A percentile compares a stretch with the other conserved stretches of the same genome.
Conservation (phyloP, 2,797 vertebrate species). For the Avahi laniger region DNA sequence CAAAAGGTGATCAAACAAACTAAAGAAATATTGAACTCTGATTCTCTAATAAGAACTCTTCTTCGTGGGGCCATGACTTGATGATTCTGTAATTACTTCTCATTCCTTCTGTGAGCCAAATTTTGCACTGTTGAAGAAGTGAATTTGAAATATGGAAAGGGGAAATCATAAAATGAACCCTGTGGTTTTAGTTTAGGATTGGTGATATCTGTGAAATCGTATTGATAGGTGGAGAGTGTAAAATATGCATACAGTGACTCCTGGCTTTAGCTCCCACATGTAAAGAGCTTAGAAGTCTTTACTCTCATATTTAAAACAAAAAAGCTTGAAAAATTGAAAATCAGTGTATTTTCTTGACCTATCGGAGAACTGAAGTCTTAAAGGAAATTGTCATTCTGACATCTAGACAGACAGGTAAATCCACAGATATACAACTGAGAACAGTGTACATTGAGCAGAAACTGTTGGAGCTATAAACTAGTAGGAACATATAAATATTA, state of each 20-base stretch:
- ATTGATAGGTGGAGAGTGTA: background rate
- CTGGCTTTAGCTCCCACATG: background rate
- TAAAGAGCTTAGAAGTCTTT: background rate
- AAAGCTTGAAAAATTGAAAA: background rate
- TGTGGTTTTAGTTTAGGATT: background rate
- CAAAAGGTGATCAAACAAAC: background rate
- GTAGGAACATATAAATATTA: no score
- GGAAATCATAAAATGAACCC: background rate
- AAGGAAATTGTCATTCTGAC: background rate
- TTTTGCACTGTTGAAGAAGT: background rate
- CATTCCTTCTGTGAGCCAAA: background rate
- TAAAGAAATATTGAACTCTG: background rate
- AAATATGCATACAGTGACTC: background rate
- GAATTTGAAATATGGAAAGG: background rate
- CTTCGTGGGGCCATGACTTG: background rate
- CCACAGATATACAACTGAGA: no score
- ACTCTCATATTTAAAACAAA: background rate
- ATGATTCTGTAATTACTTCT: background rate
- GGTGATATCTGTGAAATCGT: background rate
- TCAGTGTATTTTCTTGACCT: background rate
- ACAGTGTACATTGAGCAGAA: no score
- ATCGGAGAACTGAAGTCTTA: background rate
- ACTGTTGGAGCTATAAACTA: background rate
- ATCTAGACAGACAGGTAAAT: background rate
- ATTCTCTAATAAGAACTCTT: background rate